These are phyloP conservation scores for Menidia beryllina DNA, from an alignment of 2,113 vertebrate genomes.

Conservation along the genomic window DNA sequence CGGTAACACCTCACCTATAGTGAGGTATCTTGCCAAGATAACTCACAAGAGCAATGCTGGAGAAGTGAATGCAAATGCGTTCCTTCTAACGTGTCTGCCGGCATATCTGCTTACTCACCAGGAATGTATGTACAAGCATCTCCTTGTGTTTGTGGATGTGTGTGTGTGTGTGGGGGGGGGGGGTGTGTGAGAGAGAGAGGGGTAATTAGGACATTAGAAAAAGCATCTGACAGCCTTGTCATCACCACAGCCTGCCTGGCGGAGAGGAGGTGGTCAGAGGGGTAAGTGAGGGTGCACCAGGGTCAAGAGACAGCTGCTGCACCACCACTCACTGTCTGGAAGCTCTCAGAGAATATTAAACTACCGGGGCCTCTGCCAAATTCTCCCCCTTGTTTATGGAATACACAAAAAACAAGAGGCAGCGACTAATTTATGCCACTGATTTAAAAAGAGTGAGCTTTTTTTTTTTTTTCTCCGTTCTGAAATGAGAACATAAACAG, in stretches of 20 bases:
- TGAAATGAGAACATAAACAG: slow-evolving; percentile 53
- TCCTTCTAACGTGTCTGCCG: slow-evolving; percentile 39
- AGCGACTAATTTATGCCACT: slow-evolving; percentile 57
- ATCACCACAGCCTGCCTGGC: slow-evolving; percentile 68
- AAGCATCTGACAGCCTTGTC: slow-evolving; percentile 79
- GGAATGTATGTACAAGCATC: slow-evolving; percentile 35
- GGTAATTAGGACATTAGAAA: slow-evolving; percentile 81
- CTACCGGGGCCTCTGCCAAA: slow-evolving; percentile 65
- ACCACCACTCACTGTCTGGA: slow-evolving; percentile 79
- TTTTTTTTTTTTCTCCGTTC: slow-evolving; percentile 38
- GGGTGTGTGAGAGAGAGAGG: no score
- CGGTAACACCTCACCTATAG: slow-evolving; percentile 40
- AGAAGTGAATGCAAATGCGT: slow-evolving; percentile 21
- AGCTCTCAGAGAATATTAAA: slow-evolving; percentile 79
- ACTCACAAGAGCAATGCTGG: slow-evolving; percentile 38
- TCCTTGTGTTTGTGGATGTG: not conserved
- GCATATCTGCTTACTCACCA: slow-evolving; percentile 61
- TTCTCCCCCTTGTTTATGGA: slow-evolving; percentile 61
- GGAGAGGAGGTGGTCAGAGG: slow-evolving; percentile 73
- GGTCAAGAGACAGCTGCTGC: slow-evolving; percentile 81
- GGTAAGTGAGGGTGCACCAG: slow-evolving; percentile 72
- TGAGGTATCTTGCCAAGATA: slow-evolving; percentile 38
- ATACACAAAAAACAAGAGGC: slow-evolving; percentile 52
- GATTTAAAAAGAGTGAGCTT: slow-evolving; percentile 21
- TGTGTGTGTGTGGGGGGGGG: slow-evolving; percentile 25